Conservation (phyloP, 2,888 invertebrate species). For the Oligia strigilis region DNA sequence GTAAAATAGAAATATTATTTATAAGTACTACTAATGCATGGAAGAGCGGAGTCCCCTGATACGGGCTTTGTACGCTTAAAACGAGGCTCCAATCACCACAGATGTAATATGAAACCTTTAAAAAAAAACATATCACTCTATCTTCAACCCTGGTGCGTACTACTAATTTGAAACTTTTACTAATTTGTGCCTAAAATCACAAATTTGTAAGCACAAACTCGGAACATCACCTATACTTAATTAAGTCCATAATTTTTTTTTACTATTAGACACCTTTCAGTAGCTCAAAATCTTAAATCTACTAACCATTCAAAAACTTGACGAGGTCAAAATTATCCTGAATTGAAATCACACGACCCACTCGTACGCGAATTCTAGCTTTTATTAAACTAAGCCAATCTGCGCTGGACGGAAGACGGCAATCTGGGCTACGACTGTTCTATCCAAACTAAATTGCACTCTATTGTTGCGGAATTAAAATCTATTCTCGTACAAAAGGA, state of each 20-base stretch:
- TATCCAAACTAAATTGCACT: slow-evolving; percentile 31
- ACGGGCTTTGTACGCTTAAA: too few relatives aligned
- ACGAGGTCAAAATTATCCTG: neutral
- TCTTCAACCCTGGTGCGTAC: too few relatives aligned
- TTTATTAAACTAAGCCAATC: slow-evolving; percentile 55
- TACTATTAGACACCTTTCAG: neutral
- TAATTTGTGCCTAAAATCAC: too few relatives aligned
- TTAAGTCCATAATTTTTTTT: neutral
- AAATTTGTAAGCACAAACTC: neutral
- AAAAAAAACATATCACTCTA: too few relatives aligned
- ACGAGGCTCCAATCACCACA: too few relatives aligned
- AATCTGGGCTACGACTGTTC: slow-evolving; percentile 39
- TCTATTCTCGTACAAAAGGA: slow-evolving; percentile 35
- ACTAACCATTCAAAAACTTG: neutral
- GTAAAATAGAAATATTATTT: too few relatives aligned
- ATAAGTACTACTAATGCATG: too few relatives aligned
- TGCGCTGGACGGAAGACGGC: slow-evolving; percentile 53
- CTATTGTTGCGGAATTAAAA: slow-evolving; percentile 28
- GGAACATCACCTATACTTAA: neutral
- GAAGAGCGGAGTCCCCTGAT: too few relatives aligned
- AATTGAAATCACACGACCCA: slow-evolving; percentile 23
- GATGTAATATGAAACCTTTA: too few relatives aligned
- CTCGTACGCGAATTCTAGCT: slow-evolving; percentile 27
- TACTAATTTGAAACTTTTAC: too few relatives aligned
- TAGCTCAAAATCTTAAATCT: neutral